Evolutionary conservation across 1,140 invertebrate genomes (phyloP).

Genomic region (Archegozetes longisetosus): DNA sequence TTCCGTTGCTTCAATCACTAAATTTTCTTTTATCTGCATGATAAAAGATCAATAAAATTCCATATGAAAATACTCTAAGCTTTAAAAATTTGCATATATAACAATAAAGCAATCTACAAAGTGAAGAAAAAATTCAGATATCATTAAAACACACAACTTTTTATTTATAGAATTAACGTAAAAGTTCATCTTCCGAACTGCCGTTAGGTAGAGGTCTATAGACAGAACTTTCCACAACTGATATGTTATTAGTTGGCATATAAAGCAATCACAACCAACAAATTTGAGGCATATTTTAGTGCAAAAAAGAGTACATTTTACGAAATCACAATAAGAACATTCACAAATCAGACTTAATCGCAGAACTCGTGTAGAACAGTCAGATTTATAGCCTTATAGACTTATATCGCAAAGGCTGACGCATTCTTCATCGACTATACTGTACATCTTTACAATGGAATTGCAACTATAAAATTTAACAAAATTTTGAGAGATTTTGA

Average conservation of each 20-base stretch:
- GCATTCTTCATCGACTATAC: conserved; percentile 1
- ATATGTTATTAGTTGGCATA: background rate
- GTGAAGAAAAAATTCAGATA: too few relatives aligned
- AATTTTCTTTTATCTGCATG: too few relatives aligned
- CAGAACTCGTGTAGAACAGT: background rate
- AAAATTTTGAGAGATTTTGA: too few relatives aligned
- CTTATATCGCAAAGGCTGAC: background rate
- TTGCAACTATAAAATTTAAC: conserved; percentile 1
- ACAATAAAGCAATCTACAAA: too few relatives aligned
- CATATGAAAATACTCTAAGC: too few relatives aligned
- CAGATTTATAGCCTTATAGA: conserved; percentile 2
- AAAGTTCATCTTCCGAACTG: conserved; percentile 7
- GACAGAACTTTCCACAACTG: background rate
- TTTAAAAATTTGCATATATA: too few relatives aligned
- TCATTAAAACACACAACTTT: too few relatives aligned
- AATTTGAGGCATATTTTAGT: conserved; percentile 7
- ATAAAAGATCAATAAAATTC: too few relatives aligned
- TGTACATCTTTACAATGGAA: conserved; percentile 8
- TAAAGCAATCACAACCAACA: conserved; percentile 8
- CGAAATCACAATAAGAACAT: conserved; percentile 10
- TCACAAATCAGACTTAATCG: conserved; percentile 8
- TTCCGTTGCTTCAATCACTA: too few relatives aligned
- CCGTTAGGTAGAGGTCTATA: background rate
- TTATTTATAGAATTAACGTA: conserved; percentile 7
- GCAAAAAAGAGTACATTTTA: conserved; percentile 6